These are phyloP conservation scores for Plebejus anna DNA, from an alignment of 2,888 invertebrate genomes.

Conservation along the genomic window DNA sequence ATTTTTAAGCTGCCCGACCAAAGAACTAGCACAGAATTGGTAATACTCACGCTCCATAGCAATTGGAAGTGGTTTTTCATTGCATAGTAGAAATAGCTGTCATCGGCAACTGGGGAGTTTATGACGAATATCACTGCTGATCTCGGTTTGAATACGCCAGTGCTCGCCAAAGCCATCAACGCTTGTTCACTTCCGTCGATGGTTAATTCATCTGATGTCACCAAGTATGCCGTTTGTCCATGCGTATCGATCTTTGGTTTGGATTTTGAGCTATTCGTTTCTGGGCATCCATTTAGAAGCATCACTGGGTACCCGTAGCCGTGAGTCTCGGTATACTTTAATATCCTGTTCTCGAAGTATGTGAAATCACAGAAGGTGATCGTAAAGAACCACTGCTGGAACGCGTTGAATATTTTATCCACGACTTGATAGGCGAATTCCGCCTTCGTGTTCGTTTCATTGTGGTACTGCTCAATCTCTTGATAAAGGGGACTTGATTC, in stretches of 20 bases:
- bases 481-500: conserved; percentile 46
- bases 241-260: conserved; percentile 66
- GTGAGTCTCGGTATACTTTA: conserved; percentile 64
- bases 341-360: conserved; percentile 68
- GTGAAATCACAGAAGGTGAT: conserved; percentile 71
- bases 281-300: conserved; percentile 63
- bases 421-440: conserved; percentile 61
- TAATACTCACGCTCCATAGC: conserved; percentile 74
- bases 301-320: conserved; percentile 64
- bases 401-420: conserved; percentile 61
- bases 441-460: conserved; percentile 52
- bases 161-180: conserved; percentile 56
- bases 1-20: conserved; percentile 58
- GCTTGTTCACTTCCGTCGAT: conserved; percentile 57
- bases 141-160: conserved; percentile 68
- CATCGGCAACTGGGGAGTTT: conserved; percentile 51
- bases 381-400: conserved; percentile 69
- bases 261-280: conserved; percentile 49
- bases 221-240: conserved; percentile 63
- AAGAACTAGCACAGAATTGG: conserved; percentile 69
- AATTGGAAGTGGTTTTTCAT: conserved; percentile 70
- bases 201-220: conserved; percentile 57
- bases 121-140: conserved; percentile 66
- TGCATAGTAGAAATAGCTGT: conserved; percentile 59
- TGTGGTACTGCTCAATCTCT: conserved; percentile 58